phyloP scores from a whole-genome alignment of 2,888 invertebrate genomes.

The Leptinotarsa juncta region DNA sequence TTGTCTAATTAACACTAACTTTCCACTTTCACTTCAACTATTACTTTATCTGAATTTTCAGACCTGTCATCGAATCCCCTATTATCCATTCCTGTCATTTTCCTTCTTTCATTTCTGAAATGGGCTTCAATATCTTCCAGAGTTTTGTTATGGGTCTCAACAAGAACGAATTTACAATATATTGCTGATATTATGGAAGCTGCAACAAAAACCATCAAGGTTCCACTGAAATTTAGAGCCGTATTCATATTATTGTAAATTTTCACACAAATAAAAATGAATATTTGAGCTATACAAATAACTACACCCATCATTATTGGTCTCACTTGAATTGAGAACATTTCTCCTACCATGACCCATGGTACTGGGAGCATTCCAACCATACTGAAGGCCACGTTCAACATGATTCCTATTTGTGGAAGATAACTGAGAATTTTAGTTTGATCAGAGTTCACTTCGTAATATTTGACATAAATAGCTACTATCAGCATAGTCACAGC shows the following conservation, averaged over 20 bases:
- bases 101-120: slow-evolving; percentile 66
- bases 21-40: slow-evolving; percentile 6
- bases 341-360: slow-evolving; percentile 81
- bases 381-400: slow-evolving; percentile 80
- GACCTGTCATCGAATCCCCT: slow-evolving; percentile 50
- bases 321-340: slow-evolving; percentile 76
- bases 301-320: slow-evolving; percentile 79
- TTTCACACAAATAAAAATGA: slow-evolving; percentile 79
- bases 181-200: slow-evolving; percentile 72
- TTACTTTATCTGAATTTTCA: slow-evolving; percentile 35
- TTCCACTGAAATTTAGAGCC: slow-evolving; percentile 72
- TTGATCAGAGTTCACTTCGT: slow-evolving; percentile 56
- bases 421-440: slow-evolving; percentile 60
- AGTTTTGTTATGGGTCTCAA: slow-evolving; percentile 78
- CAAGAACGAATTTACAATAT: slow-evolving; percentile 73
- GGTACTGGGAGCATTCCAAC: slow-evolving; percentile 79
- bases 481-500: slow-evolving; percentile 70
- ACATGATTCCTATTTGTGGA: slow-evolving; percentile 72
- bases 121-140: slow-evolving; percentile 76
- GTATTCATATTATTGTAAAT: slow-evolving; percentile 74
- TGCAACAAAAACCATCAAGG: slow-evolving; percentile 73
- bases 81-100: slow-evolving; percentile 57
- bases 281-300: slow-evolving; percentile 76
- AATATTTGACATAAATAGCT: slow-evolving; percentile 60
- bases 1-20: not conserved